A percentile compares a stretch with the other conserved stretches of the same genome.
These are phyloP conservation scores for Miniopterus natalensis DNA, from an alignment of 2,113 vertebrate species.

Conservation along the genomic window DNA sequence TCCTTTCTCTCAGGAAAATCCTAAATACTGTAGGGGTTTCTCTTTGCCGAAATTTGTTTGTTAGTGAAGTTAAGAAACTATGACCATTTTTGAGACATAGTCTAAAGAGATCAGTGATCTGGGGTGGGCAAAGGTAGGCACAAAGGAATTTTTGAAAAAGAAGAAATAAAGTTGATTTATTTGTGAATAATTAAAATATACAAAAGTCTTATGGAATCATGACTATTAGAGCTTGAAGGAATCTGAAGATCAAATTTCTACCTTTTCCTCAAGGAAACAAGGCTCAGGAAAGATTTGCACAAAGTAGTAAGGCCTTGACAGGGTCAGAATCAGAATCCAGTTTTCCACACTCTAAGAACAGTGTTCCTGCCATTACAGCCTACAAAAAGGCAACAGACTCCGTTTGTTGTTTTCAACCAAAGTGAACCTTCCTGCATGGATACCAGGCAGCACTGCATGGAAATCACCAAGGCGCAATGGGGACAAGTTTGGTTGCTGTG, in stretches of 20 bases:
- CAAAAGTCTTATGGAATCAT: background rate
- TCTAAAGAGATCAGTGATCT: background rate
- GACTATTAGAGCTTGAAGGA: background rate
- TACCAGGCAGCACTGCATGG: background rate
- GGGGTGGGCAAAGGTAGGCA: background rate
- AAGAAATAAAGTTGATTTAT: background rate
- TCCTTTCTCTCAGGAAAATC: background rate
- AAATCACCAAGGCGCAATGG: slow-evolving; percentile 1
- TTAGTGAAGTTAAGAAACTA: background rate
- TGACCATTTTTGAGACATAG: background rate
- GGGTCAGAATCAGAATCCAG: background rate
- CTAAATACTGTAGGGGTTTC: background rate
- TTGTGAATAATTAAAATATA: background rate
- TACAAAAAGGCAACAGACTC: background rate
- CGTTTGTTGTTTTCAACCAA: background rate
- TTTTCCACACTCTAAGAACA: background rate
- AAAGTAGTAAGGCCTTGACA: background rate
- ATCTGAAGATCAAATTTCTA: background rate
- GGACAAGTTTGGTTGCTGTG: slow-evolving; percentile 4
- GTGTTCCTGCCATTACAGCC: background rate
- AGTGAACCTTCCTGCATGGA: background rate
- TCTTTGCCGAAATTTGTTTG: background rate
- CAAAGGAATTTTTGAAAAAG: background rate
- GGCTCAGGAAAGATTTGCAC: background rate
- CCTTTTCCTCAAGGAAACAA: background rate